These are phyloP conservation scores for Amphipyra tragopoginis DNA, from an alignment of 2,888 invertebrate genomes.

Conservation along the genomic window DNA sequence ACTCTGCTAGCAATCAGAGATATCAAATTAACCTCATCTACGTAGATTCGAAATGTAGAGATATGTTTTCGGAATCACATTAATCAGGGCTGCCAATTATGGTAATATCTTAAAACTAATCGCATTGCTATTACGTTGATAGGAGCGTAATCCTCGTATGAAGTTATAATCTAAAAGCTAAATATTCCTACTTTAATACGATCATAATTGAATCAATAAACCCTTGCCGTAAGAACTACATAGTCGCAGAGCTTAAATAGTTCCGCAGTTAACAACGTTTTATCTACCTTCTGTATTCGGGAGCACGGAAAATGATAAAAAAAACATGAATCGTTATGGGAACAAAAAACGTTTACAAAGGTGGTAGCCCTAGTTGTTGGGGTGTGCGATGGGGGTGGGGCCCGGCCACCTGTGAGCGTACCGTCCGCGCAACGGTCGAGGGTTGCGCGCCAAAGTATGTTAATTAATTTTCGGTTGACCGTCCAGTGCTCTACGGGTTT, in stretches of 20 bases:
- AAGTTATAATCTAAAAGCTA: constrained; percentile 1
- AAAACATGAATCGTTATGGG: constrained; percentile 57
- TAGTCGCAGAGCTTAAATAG: constrained; percentile 23
- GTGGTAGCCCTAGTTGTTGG: constrained; percentile 63
- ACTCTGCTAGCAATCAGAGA: constrained; percentile 37
- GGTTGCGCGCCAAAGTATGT: constrained; percentile 88
- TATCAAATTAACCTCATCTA: constrained; percentile 47
- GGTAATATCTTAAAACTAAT: constrained; percentile 13
- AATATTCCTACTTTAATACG: constrained; percentile 8
- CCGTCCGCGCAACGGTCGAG: constrained; percentile 69
- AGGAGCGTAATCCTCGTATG: background rate
- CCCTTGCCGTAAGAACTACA: constrained; percentile 6
- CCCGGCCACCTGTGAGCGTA: constrained; percentile 76
- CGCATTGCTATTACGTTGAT: background rate
- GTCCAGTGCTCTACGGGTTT: constrained; percentile 78
- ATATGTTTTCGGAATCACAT: constrained; percentile 41
- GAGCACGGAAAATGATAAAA: constrained; percentile 43
- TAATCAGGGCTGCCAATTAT: constrained; percentile 39
- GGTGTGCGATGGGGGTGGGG: constrained; percentile 67
- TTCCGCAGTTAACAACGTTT: constrained; percentile 50
- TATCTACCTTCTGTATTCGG: constrained; percentile 42
- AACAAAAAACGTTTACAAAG: constrained; percentile 61
- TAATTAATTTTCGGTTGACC: constrained; percentile 90
- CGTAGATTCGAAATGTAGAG: constrained; percentile 32
- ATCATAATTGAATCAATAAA: constrained; percentile 18